Conservation (phyloP, 2,113 vertebrate species). For the Sula dactylatra region DNA sequence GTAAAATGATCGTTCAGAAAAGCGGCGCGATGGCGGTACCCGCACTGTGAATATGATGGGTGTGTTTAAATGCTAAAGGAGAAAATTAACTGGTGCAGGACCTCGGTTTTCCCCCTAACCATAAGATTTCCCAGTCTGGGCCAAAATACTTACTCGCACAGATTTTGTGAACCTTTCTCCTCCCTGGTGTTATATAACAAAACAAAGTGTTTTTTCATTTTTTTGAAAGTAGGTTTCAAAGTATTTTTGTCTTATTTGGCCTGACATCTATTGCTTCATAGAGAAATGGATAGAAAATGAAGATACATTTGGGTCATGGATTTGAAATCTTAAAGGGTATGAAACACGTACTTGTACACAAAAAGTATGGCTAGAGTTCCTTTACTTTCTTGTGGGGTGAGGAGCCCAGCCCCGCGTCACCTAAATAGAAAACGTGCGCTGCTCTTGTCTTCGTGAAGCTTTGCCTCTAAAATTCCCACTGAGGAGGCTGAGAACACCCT, state of each 20-base stretch:
- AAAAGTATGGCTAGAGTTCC: neutral
- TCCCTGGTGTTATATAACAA: neutral
- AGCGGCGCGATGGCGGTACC: neutral
- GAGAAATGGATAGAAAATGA: neutral
- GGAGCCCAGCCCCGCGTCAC: accelerated
- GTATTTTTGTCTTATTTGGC: neutral
- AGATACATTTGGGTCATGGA: neutral
- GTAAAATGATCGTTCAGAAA: neutral
- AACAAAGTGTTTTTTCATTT: neutral
- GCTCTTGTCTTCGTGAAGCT: neutral
- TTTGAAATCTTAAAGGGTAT: neutral
- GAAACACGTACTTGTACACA: neutral
- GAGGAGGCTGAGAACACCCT: neutral
- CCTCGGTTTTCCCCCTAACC: neutral
- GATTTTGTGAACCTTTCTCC: neutral
- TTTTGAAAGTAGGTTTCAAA: neutral
- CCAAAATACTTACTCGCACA: neutral
- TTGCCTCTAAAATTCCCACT: neutral
- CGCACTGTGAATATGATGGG: neutral
- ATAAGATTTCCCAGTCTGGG: neutral
- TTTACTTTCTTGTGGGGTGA: neutral
- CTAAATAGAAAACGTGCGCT: accelerated
- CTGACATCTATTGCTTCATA: neutral
- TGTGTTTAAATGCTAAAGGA: neutral
- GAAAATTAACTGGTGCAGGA: neutral